Evolutionary conservation across 2,797 vertebrate species (phyloP).

Genomic region (Discoglossus pictus): DNA sequence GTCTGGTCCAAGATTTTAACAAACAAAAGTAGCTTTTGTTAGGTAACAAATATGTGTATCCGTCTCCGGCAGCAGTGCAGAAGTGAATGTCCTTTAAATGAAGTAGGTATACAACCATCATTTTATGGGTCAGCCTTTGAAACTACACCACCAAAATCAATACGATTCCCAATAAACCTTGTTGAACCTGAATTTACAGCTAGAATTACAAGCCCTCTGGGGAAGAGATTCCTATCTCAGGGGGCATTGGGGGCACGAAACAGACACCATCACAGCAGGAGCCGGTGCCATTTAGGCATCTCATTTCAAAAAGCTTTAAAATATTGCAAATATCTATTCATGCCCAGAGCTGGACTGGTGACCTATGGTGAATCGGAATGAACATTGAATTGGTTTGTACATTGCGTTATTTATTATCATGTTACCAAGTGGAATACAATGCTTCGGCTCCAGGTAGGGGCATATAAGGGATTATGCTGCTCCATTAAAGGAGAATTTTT

Average conservation of each 20-base stretch:
- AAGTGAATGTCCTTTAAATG: slow-evolving; percentile 22
- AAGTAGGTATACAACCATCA: slow-evolving; percentile 24
- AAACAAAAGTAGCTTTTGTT: no score
- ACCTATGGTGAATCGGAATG: no score
- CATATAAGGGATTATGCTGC: no score
- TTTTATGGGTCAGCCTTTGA: slow-evolving; percentile 1
- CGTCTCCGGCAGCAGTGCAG: no score
- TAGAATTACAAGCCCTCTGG: slow-evolving; percentile 18
- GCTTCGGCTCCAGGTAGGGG: no score
- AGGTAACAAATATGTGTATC: no score
- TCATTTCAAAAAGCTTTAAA: not conserved
- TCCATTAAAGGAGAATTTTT: no score
- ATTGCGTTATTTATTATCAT: no score
- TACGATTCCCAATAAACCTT: slow-evolving; percentile 46
- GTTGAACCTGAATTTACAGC: slow-evolving; percentile 32
- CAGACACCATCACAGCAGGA: not conserved
- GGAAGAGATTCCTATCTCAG: slow-evolving; percentile 14
- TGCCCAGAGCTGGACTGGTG: no score
- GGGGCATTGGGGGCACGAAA: slow-evolving; percentile 5
- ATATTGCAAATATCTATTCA: not conserved
- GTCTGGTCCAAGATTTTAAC: slow-evolving; percentile 6
- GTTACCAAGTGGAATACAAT: no score
- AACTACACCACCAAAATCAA: slow-evolving; percentile 35
- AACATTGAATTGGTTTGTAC: no score
- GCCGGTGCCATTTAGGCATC: not conserved